phyloP scores from a whole-genome alignment of 1,140 invertebrate genomes.

The Drosophila sp. region DNA sequence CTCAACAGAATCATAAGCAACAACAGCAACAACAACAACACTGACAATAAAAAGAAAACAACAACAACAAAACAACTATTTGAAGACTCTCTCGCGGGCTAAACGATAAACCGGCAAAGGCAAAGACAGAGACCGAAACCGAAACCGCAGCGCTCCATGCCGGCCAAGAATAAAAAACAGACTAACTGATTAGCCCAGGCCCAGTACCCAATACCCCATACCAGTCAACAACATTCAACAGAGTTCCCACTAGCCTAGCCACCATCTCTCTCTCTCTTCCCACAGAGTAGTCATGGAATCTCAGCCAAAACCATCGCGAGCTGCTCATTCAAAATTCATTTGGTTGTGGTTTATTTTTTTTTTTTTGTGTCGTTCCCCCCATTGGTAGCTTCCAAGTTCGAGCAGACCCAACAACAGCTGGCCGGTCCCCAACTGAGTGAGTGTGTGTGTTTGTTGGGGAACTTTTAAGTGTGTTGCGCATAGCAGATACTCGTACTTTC shows the following conservation, averaged over 20 bases:
- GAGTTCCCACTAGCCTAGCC: conserved; percentile 13
- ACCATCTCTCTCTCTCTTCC: not conserved
- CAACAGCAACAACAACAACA: conserved; percentile 38
- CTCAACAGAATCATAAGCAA: conserved; percentile 9
- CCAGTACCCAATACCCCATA: conserved; percentile 9
- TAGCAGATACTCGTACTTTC: not conserved
- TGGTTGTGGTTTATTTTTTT: conserved; percentile 23
- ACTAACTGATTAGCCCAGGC: conserved; percentile 75
- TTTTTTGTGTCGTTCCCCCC: not conserved
- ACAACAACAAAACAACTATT: conserved; percentile 19
- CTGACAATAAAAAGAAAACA: conserved; percentile 27
- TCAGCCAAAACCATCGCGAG: conserved; percentile 35
- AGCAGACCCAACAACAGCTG: conserved; percentile 7
- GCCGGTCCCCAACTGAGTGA: not conserved
- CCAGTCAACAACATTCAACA: conserved; percentile 31
- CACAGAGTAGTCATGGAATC: conserved; percentile 35
- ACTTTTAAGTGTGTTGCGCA: conserved; percentile 16
- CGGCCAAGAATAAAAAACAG: conserved; percentile 78
- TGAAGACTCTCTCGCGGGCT: conserved; percentile 9
- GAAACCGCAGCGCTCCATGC: conserved; percentile 61
- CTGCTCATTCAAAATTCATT: conserved; percentile 56
- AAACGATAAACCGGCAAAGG: conserved; percentile 27
- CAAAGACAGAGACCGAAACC: not conserved
- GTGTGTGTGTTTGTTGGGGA: not conserved
- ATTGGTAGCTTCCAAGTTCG: conserved; percentile 18